Evolutionary conservation across 37 sponge, comb jelly and placozoan genomes (phyloP).

Genomic region (Ephydatia muelleri): DNA sequence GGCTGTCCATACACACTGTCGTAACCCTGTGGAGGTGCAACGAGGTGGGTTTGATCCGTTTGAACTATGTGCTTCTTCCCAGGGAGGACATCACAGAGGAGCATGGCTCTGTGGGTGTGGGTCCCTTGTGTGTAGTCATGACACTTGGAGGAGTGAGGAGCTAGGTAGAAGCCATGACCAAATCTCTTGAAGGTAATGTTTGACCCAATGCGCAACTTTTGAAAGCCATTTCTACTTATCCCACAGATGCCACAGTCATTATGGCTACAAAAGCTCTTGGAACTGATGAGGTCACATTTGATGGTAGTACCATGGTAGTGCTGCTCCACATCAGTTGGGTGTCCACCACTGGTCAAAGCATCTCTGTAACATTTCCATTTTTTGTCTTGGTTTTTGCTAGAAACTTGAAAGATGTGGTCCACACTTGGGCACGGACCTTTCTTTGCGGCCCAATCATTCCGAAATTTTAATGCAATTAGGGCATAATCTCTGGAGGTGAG

Average conservation of each 20-base stretch:
- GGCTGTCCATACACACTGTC: conserved; percentile 64
- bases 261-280: conserved; percentile 42
- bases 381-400: background rate
- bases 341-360: background rate
- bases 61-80: conserved; percentile 50
- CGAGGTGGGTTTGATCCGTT: conserved; percentile 37
- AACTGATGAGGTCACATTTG: background rate
- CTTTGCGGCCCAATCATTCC: background rate
- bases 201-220: conserved; percentile 24
- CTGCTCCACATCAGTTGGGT: conserved; percentile 18
- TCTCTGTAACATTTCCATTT: conserved; percentile 25
- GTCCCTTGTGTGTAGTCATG: conserved; percentile 83
- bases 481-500: background rate
- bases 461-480: conserved; percentile 18
- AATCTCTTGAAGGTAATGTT: conserved; percentile 67
- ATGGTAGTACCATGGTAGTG: conserved; percentile 62
- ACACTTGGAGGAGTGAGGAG: conserved; percentile 80
- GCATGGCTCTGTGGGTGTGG: conserved; percentile 59
- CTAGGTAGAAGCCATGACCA: conserved; percentile 80
- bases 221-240: conserved; percentile 57
- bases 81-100: conserved; percentile 63
- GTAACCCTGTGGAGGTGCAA: conserved; percentile 57
- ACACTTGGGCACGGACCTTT: conserved; percentile 53
- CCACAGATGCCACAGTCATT: conserved; percentile 71
- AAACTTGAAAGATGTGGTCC: conserved; percentile 7